phyloP scores from a whole-genome alignment of 1,140 invertebrate genomes.

The Hetaerina americana region DNA sequence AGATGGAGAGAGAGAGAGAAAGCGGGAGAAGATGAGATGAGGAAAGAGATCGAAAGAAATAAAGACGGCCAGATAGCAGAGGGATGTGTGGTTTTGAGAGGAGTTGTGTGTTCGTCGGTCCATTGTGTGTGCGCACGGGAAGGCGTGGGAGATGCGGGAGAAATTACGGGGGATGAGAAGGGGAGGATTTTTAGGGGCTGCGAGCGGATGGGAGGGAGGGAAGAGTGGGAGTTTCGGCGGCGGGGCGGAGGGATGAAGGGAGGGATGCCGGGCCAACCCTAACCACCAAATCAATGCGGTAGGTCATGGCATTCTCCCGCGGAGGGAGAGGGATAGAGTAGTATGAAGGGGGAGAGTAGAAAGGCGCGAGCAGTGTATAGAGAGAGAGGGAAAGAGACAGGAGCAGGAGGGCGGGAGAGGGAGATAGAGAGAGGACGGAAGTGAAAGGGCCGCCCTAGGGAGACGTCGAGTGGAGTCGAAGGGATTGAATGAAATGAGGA shows the following conservation, averaged over 20 bases:
- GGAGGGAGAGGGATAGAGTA: too few species aligned
- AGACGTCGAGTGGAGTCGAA: too few species aligned
- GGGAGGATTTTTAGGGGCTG: neutral
- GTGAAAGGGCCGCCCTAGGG: too few species aligned
- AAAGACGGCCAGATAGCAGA: too few species aligned
- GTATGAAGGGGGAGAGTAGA: neutral
- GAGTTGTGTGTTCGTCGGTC: too few species aligned
- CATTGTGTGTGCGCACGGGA: too few species aligned
- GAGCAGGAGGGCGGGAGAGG: too few species aligned
- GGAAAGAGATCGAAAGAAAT: neutral
- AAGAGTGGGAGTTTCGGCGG: neutral
- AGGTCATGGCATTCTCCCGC: neutral
- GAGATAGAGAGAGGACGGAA: neutral
- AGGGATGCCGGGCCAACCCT: neutral
- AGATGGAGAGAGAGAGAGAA: neutral
- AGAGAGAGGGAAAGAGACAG: neutral
- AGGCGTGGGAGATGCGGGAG: neutral
- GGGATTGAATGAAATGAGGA: too few species aligned
- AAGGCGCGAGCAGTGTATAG: neutral
- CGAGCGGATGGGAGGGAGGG: neutral
- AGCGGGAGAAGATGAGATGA: neutral
- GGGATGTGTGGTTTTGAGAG: too few species aligned
- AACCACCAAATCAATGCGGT: neutral
- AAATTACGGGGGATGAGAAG: neutral
- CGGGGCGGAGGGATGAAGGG: neutral